Conservation (phyloP, 2,888 invertebrate species). For the Acrobasis repandana region DNA sequence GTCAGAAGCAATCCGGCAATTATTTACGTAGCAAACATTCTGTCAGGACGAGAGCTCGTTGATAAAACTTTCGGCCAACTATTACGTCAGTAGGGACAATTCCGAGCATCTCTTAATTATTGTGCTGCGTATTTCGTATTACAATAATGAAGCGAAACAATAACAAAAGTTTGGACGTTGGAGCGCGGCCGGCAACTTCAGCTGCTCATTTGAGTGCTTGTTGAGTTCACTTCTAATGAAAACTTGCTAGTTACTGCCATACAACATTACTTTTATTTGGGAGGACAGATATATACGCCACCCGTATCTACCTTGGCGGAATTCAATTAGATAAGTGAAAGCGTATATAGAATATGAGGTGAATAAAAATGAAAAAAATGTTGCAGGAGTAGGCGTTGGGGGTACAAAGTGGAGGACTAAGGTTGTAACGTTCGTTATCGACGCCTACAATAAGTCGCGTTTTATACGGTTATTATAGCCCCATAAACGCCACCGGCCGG, state of each 20-base stretch:
- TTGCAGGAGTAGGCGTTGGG: slow-evolving; percentile 39
- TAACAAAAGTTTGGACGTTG: slow-evolving; percentile 78
- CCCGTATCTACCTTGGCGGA: slow-evolving; percentile 29
- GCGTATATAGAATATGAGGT: slow-evolving; percentile 39
- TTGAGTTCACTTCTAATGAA: slow-evolving; percentile 73
- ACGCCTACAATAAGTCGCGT: slow-evolving; percentile 81
- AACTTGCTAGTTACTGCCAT: slow-evolving; percentile 73
- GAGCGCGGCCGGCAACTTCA: slow-evolving; percentile 65
- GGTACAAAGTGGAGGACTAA: slow-evolving; percentile 63
- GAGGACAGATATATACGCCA: slow-evolving; percentile 48
- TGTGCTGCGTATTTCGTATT: slow-evolving; percentile 77
- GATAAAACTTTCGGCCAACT: slow-evolving; percentile 72
- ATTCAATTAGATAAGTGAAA: slow-evolving; percentile 50
- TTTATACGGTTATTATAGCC: slow-evolving; percentile 83
- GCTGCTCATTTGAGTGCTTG: slow-evolving; percentile 77
- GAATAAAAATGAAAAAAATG: slow-evolving; percentile 49
- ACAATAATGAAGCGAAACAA: slow-evolving; percentile 82
- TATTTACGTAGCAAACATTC: slow-evolving; percentile 69
- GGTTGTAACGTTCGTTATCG: slow-evolving; percentile 78
- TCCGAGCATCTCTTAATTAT: slow-evolving; percentile 79
- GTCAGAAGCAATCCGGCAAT: slow-evolving; percentile 59
- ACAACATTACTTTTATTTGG: slow-evolving; percentile 65
- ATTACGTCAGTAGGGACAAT: slow-evolving; percentile 71
- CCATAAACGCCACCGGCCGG: slow-evolving; percentile 81
- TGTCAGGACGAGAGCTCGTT: slow-evolving; percentile 60